Base-by-base conservation (phyloP, 2,113 vertebrate genomes). In the Gallinago media region DNA sequence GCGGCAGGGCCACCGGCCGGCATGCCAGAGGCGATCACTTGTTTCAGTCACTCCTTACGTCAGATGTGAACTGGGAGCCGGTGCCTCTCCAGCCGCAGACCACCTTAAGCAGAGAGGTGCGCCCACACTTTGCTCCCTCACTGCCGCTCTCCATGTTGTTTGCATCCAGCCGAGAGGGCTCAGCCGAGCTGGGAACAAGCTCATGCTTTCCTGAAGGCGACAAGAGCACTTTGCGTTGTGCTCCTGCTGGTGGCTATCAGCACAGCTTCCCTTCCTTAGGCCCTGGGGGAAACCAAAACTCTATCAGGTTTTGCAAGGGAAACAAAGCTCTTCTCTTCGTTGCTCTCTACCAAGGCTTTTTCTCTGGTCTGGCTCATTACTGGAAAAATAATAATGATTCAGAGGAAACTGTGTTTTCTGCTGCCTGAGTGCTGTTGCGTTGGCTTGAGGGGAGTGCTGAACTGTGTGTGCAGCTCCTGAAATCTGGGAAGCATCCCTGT, bases 1-100 rank as follows among this genome's bases (percentile, higher is more conserved):
- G 19, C 3, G 7, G 38, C 59, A 63, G 54, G 75, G 81, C 68
- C 67, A 78, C 65, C 74, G 72, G 34, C 34, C 63, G 68, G 42
- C 61, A 7, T 16, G n/a, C 23, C 40, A 20, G 46, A 74, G 32
- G 40, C 68, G 79, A 52, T 84, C 49, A 38, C n/a, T 95, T 89
- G 34, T 46, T 91, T 83, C 79, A 67, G 56, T 62, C 81, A 74
- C 92, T 82, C 50, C 52, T 58, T 50, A 46, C 65, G 79, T 95
- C 80, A 93, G 58, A 31, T 62, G 55, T 44, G 77, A 70, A 21
- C 72, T 22, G 2, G 13, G 86, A 62, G 78, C 86, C 79, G 84
- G 74, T 42, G 50, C 3, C 8, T 23, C 65, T 56, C 59, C 74
- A 12, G 58, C 82, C 7, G 5, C 75, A 85, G 89, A 79, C 13